These are phyloP conservation scores for Eciton burchellii DNA, from an alignment of 1,140 invertebrate genomes.

Conservation along the genomic window DNA sequence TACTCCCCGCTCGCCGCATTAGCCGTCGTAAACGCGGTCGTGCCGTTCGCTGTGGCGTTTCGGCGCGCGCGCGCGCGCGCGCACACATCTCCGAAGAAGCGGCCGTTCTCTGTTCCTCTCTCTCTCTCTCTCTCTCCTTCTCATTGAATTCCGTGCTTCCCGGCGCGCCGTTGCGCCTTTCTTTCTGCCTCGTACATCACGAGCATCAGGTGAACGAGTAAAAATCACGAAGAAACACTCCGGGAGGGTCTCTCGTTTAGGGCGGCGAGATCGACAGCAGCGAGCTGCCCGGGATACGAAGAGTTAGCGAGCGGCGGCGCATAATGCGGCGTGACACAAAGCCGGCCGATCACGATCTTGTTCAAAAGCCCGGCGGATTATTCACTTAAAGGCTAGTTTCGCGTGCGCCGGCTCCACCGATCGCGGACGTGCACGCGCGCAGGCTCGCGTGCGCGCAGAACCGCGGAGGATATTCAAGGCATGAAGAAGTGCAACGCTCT, in stretches of 20 bases:
- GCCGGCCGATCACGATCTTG: slow-evolving; percentile 25
- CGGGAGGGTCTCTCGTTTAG: not conserved
- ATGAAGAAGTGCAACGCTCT: slow-evolving; percentile 12
- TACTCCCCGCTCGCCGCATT: slow-evolving; percentile 60
- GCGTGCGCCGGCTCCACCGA: not conserved
- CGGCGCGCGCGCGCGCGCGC: not conserved
- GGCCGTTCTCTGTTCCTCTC: too few relatives aligned
- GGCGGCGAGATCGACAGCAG: not conserved
- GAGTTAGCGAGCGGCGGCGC: slow-evolving; percentile 15
- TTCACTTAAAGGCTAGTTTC: slow-evolving; percentile 42
- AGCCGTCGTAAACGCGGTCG: slow-evolving; percentile 68
- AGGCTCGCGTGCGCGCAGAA: slow-evolving; percentile 39
- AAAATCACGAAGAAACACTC: slow-evolving; percentile 22
- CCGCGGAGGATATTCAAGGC: slow-evolving; percentile 34
- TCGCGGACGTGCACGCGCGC: slow-evolving; percentile 3
- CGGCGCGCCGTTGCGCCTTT: not conserved
- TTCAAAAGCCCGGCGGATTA: slow-evolving; percentile 1
- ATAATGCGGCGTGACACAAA: slow-evolving; percentile 39
- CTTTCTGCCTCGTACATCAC: not conserved
- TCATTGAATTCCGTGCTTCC: not conserved
- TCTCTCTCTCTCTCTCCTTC: not conserved
- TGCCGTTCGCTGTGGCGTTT: slow-evolving; percentile 55
- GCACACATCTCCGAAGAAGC: slow-evolving; percentile 14
- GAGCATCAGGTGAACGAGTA: slow-evolving; percentile 8
- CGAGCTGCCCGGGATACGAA: slow-evolving; percentile 13